These are phyloP conservation scores for Apostichopus leukothele DNA, from an alignment of 53 echinoderm and acorn worm genomes.

Conservation along the genomic window DNA sequence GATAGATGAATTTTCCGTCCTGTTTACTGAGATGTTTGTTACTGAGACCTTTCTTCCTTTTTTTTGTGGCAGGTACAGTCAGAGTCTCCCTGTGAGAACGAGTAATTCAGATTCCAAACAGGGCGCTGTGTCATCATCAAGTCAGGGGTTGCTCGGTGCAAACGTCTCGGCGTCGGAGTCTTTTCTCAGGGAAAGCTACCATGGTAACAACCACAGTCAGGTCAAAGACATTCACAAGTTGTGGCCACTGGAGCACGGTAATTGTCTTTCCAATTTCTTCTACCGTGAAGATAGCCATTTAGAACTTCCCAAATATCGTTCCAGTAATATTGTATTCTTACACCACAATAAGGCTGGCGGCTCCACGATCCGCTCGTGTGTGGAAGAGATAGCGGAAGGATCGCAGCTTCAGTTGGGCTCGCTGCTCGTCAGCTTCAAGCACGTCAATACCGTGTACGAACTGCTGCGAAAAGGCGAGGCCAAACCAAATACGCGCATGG, in stretches of 20 bases:
- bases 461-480: constrained; percentile 47
- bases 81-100: not conserved
- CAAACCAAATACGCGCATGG: constrained; percentile 52
- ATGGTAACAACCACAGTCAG: constrained; percentile 38
- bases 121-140: not conserved
- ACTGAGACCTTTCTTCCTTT: not conserved
- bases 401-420: constrained; percentile 49
- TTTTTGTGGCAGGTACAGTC: constrained; percentile 1
- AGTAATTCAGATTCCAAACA: not conserved
- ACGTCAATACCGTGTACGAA: constrained; percentile 52
- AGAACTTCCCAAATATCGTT: constrained; percentile 41
- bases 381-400: constrained; percentile 43
- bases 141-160: not conserved
- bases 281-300: constrained; percentile 40
- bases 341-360: constrained; percentile 96
- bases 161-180: not conserved
- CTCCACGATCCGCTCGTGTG: constrained; percentile 70
- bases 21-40: not conserved
- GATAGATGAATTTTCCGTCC: no score
- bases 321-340: constrained; percentile 74
- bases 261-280: constrained; percentile 54
- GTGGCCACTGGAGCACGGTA: constrained; percentile 49
- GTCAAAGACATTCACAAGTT: constrained; percentile 27
- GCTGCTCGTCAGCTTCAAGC: constrained; percentile 55
- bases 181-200: not conserved